phyloP scores from a whole-genome alignment of 2,797 vertebrate species.

The Pristis pectinata region DNA sequence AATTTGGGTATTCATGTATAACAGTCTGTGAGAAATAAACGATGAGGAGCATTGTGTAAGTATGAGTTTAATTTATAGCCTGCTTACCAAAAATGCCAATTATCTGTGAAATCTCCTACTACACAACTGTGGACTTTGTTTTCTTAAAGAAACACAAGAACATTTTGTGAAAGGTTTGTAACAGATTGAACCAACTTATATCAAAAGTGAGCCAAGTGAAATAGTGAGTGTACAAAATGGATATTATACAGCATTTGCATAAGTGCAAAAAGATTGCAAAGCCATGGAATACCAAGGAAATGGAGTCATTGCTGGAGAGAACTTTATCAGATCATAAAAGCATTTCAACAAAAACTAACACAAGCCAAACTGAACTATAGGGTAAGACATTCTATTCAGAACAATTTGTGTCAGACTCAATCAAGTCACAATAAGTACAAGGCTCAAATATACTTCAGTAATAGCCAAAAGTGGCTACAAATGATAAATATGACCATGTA shows the following conservation, averaged over 20 bases:
- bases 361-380: slow-evolving; percentile 21
- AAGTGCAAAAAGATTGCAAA: neutral
- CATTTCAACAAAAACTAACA: neutral
- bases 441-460: neutral
- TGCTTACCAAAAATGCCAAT: neutral
- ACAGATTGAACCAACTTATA: neutral
- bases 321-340: slow-evolving; percentile 37
- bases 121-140: slow-evolving; percentile 7
- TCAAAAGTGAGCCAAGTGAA: slow-evolving; percentile 30
- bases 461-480: neutral
- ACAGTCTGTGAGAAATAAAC: neutral
- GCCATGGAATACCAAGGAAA: slow-evolving; percentile 28
- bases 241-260: slow-evolving; percentile 17
- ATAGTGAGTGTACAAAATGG: slow-evolving; percentile 3
- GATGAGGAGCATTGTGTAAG: neutral
- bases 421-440: slow-evolving; percentile 3
- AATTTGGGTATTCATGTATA: neutral
- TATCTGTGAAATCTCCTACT: neutral
- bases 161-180: neutral
- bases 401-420: slow-evolving; percentile 23
- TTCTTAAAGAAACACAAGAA: neutral
- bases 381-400: neutral
- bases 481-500: neutral
- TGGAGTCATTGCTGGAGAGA: slow-evolving; percentile 30
- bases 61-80: neutral